Evolutionary conservation across 2,888 invertebrate species (phyloP).

Genomic region (Horisme vitalbata): DNA sequence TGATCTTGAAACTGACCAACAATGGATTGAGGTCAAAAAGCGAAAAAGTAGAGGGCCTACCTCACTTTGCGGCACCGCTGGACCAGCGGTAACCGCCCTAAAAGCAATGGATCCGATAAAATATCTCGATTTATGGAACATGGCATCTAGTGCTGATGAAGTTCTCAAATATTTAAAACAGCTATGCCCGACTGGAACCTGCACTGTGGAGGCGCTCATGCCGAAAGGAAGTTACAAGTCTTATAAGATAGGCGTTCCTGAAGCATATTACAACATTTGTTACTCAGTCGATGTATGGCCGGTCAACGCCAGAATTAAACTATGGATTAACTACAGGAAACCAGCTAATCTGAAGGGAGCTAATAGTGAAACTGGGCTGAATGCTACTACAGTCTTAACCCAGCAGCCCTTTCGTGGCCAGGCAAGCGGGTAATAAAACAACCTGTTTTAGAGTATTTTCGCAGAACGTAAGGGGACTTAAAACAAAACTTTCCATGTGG

Average conservation of each 20-base stretch:
- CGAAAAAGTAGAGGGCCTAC: slow-evolving; percentile 1
- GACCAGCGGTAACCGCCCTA: background rate
- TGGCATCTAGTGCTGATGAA: slow-evolving; percentile 29
- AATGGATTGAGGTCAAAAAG: slow-evolving; percentile 5
- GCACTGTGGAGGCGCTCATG: slow-evolving; percentile 28
- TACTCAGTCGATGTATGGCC: slow-evolving; percentile 10
- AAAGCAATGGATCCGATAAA: slow-evolving; percentile 23
- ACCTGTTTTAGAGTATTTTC: background rate
- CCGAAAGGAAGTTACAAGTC: slow-evolving; percentile 27
- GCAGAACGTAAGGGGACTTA: slow-evolving; percentile 3
- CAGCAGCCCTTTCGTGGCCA: too few species aligned
- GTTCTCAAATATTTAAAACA: slow-evolving; percentile 19
- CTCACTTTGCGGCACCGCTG: slow-evolving; percentile 13
- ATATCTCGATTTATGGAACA: slow-evolving; percentile 34
- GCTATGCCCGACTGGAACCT: slow-evolving; percentile 18
- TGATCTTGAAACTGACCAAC: background rate
- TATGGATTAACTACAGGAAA: slow-evolving; percentile 10
- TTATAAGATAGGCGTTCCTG: slow-evolving; percentile 3
- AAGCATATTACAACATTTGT: background rate
- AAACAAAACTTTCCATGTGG: background rate
- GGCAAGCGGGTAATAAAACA: background rate
- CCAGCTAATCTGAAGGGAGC: background rate
- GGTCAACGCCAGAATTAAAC: slow-evolving; percentile 14
- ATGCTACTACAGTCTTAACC: too few species aligned
- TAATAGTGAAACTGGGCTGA: too few species aligned